Base-by-base conservation (phyloP, 2,797 vertebrate species). In the Liasis olivaceus region DNA sequence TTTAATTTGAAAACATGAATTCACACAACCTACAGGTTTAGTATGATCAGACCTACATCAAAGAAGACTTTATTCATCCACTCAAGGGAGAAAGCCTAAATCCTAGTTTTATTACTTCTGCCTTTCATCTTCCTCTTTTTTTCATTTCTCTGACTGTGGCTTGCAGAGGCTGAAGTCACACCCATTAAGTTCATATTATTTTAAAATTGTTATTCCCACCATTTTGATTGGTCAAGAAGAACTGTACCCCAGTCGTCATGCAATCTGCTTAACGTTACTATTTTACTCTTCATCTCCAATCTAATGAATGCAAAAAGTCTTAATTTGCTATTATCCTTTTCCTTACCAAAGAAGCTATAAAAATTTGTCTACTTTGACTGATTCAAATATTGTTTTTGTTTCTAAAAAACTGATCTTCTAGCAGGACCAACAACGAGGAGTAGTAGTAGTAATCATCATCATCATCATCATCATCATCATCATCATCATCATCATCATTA, bases 231-330 rank as follows among this genome's bases (percentile, higher is more conserved):
- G 51, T 9, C 59, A 3, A 59, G 51, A 62, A 20, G 51, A 13
- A 3, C 60, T 85, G 31, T 62, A 31, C 5, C 89, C 93, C 91
- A 91, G 91, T 93, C 60, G 47, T 69, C 84, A 0, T 0, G 88
- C 88, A 94, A 94, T 97, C 95, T 96, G 89, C 90, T 94, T 95
- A 93, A 96, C 81, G 85, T 2, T 87, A 94, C 95, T 36, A 42
- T 87, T 86, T 93, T 90, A 77, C 93, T 95, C 92, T 93, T 96
- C 94, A 88, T 58, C 95, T 94, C 91, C 94, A 81, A 2, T 1
- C 85, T 81, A 62, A 64, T 91, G 93, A 93, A 84, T 94, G 90
- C 93, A 89, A 58, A 92, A 89, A 5, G 31, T 90, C 88, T 14
- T 4, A 84, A 77, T 85, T 95, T 91, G 95, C 91, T 94, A 28